Evolutionary conservation across 1,140 invertebrate genomes (phyloP).

Genomic region (Platorchestia sp.): DNA sequence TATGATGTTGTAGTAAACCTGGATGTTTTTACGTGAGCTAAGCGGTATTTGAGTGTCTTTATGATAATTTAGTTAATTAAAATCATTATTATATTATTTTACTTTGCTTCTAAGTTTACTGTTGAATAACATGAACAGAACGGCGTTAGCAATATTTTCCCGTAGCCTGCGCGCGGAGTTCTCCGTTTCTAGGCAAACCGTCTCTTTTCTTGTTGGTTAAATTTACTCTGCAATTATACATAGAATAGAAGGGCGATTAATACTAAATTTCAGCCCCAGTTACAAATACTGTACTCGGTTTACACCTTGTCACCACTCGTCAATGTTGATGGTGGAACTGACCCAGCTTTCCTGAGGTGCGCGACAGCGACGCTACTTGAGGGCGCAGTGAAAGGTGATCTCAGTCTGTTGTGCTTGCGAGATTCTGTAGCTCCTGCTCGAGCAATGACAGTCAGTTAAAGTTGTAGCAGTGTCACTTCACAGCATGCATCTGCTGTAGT

Average conservation of each 20-base stretch:
- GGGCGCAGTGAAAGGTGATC: not conserved
- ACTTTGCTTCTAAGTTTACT: not conserved
- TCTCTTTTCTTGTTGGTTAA: not conserved
- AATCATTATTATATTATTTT: too few species aligned
- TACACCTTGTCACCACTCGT: not conserved
- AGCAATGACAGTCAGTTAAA: not conserved
- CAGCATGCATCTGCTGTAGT: not conserved
- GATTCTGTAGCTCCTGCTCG: not conserved
- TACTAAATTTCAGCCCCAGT: not conserved
- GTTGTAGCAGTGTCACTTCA: not conserved
- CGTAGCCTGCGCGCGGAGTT: not conserved
- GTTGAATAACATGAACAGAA: not conserved
- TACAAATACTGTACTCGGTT: not conserved
- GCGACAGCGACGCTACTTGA: not conserved
- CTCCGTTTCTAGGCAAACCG: not conserved
- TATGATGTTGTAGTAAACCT: not conserved
- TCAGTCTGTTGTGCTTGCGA: not conserved
- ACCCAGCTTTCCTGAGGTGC: not conserved
- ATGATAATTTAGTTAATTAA: too few species aligned
- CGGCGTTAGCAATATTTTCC: not conserved
- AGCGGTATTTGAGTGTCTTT: not conserved
- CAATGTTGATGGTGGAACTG: not conserved
- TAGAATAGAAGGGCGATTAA: not conserved
- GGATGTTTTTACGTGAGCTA: not conserved
- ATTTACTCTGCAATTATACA: not conserved